Evolutionary conservation across 2,888 invertebrate genomes (phyloP), one percentile per base, ranked within the genome.

Genomic region (Ornithoptera alexandrae): DNA sequence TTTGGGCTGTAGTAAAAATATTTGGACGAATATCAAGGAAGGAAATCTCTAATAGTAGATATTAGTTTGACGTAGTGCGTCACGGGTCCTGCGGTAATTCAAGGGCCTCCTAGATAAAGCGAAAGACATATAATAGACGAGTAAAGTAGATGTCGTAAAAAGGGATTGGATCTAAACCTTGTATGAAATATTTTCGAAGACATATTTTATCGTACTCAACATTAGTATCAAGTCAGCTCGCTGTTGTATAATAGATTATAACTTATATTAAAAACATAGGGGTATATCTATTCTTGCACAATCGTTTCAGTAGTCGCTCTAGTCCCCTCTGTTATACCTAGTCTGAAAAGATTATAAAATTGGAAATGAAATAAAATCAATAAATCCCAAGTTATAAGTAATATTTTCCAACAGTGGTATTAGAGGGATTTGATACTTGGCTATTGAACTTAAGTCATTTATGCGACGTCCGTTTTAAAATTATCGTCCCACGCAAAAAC

Each of bases 81-180:
- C 57, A 56, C 56, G 62, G 62, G 62, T 62, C 67, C 58, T 67
- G 67, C 57, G 67, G 62, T 67, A 57, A 67, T 67, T 62, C 67
- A 67, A 67, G 67, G 67, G 67, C 57, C 62, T 61, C 59, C 64
- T 59, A 68, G 68, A 68, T 68, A 68, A 68, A 68, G 64, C 36
- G 64, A 64, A 68, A 63, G 63, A 63, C 58, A 63, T 59, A 68
- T 68, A 68, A 68, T 68, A 68, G 68, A 64, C 59, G 50, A 64
- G 59, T 68, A 68, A 64, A 68, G 62, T 68, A 68, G 64, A 60
- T 20, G 59, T 64, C 68, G 68, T 68, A 68, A 68, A 68, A 68
- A 60, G 68, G 59, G 62, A 62, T 67, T 62, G 67, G 67, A 62
- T 46, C 56, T 42, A 67, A 62, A 67, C 56, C 62, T 62, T 22